Base-by-base conservation (phyloP, 2,888 invertebrate species). In the Notodonta dromedarius region DNA sequence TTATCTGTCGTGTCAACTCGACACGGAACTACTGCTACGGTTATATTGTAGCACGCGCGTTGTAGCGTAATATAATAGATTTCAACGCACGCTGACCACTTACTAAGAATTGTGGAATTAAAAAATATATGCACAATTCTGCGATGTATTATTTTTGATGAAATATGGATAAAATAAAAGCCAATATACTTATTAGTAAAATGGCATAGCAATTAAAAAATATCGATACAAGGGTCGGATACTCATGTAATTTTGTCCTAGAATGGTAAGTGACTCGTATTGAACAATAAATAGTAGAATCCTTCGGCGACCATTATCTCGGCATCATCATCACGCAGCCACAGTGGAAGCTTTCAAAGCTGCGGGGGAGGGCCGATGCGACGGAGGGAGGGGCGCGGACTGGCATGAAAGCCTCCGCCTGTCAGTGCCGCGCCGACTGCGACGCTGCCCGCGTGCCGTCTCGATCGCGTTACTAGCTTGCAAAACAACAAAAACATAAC, bases 241-340 rank as follows among this genome's bases (percentile, higher is more conserved):
- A 69, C 75, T 70, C 70, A 71, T 71, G 74, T 74, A 74, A 76
- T 75, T 75, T 77, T 83, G 86, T 89, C 85, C 83, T 63, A 75
- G 85, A 87, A 87, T 80, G 70, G 80, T 81, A 80, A 86, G 81
- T 85, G 81, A 82, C 83, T 87, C 80, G 84, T 83, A 88, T 87
- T 83, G 86, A 89, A 91, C 89, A 91, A 92, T 91, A 92, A 91
- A 90, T 92, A 90, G 89, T 85, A 85, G 85, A 91, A 88, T 90
- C 89, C 89, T 88, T 87, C 87, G 87, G 87, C 86, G 85, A 88
- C 90, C 88, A 91, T 93, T 91, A 93, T 92, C 91, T 89, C 81
- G 82, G 88, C 84, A 90, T 89, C 90, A 92, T 90, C 91, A 90
- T 89, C 90, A 88, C 85, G 87, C 87, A 85, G 86, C 84, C 81